Percentiles rank a stretch among this genome's conserved stretches.
These are phyloP conservation scores for Drosophila meridionalis DNA, from an alignment of 2,888 invertebrate species.

Conservation along the genomic window DNA sequence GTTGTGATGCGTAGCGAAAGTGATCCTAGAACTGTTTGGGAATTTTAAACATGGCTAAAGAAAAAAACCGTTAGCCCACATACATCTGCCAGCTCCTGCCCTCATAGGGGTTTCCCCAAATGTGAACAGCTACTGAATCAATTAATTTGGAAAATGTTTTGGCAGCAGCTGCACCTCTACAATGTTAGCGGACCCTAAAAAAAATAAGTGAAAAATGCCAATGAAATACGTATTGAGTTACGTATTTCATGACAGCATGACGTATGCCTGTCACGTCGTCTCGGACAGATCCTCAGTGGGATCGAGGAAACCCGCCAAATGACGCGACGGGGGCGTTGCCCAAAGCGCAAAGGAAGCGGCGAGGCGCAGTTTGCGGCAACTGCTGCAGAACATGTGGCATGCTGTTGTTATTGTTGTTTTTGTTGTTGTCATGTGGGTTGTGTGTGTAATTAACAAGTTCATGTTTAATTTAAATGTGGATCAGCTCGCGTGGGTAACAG, in stretches of 20 bases:
- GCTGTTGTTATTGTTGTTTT: constrained; percentile 27
- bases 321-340: constrained; percentile 47
- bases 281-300: constrained; percentile 34
- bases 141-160: constrained; percentile 52
- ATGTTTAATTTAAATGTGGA: constrained; percentile 75
- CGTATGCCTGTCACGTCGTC: constrained; percentile 69
- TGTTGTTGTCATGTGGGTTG: constrained; percentile 49
- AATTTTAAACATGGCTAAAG: constrained; percentile 24
- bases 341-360: constrained; percentile 31
- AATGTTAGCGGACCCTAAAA: constrained; percentile 29
- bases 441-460: constrained; percentile 72
- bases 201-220: constrained; percentile 19
- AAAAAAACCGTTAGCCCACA: constrained; percentile 50
- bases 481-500: constrained; percentile 65
- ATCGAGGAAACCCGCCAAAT: constrained; percentile 72
- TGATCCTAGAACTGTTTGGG: constrained; percentile 32
- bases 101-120: constrained; percentile 60
- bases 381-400: constrained; percentile 55
- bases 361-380: constrained; percentile 31
- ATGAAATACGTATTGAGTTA: constrained; percentile 51
- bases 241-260: constrained; percentile 50
- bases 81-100: constrained; percentile 46
- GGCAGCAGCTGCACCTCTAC: constrained; percentile 54
- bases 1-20: constrained; percentile 57
- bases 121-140: constrained; percentile 60